Conservation (phyloP, 2,113 vertebrate genomes). For the Holacanthus passer region DNA sequence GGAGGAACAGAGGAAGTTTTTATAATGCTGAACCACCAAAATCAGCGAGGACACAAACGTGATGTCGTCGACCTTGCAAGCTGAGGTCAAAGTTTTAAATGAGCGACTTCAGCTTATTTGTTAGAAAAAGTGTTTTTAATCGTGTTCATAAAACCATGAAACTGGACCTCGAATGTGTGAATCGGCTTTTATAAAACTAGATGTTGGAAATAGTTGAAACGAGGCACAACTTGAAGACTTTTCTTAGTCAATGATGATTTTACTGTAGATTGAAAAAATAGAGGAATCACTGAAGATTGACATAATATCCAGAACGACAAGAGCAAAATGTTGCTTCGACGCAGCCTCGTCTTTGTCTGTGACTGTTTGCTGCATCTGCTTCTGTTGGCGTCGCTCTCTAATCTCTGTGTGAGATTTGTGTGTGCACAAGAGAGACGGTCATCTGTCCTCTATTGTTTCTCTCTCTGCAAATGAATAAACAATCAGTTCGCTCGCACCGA, state of each 20-base stretch:
- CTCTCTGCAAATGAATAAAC: constrained; percentile 14
- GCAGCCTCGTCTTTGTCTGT: constrained; percentile 37
- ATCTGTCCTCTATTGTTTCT: constrained; percentile 43
- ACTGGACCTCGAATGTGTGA: neutral
- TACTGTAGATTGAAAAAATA: neutral
- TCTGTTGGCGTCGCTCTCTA: constrained; percentile 14
- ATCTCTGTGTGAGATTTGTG: constrained; percentile 21
- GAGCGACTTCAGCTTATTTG: neutral
- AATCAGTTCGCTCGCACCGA: constrained; percentile 2
- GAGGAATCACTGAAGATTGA: neutral
- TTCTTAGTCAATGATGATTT: neutral
- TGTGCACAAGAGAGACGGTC: constrained; percentile 2
- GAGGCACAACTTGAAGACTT: neutral
- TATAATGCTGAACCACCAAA: neutral
- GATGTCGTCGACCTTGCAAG: constrained; percentile 2
- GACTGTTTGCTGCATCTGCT: constrained; percentile 41
- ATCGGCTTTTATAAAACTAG: neutral
- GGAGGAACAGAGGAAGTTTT: too few species aligned
- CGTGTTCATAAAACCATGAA: neutral
- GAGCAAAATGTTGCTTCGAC: neutral
- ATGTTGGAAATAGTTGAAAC: neutral
- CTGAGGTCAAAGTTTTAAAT: constrained; percentile 10
- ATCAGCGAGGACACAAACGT: neutral
- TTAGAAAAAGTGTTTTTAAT: neutral
- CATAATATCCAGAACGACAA: neutral